Evolutionary conservation across 2,113 vertebrate genomes (phyloP).

Genomic region (Siniperca chuatsi): DNA sequence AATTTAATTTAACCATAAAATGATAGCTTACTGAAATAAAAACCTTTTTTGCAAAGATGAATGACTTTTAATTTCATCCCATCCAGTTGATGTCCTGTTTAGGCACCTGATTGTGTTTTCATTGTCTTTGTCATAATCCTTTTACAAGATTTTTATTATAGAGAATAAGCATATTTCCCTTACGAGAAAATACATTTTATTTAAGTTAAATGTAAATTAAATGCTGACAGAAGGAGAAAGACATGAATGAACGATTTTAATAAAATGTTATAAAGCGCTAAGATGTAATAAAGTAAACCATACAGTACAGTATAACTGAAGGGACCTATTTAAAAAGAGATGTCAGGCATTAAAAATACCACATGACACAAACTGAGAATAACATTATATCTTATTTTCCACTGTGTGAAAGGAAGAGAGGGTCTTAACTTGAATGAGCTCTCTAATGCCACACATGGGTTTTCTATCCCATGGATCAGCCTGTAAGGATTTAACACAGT

Average conservation of each 20-base stretch:
- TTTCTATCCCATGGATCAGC: constrained; percentile 52
- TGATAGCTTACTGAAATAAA: neutral
- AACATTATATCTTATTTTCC: constrained; percentile 41
- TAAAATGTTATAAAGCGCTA: neutral
- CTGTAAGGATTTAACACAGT: constrained; percentile 55
- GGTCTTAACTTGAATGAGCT: constrained; percentile 54
- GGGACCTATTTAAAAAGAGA: neutral
- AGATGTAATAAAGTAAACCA: neutral
- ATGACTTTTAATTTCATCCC: neutral
- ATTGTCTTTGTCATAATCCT: neutral
- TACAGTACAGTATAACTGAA: neutral
- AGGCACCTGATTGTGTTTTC: neutral
- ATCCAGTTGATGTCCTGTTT: neutral
- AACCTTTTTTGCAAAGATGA: neutral
- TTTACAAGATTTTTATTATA: neutral
- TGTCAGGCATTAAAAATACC: constrained; percentile 13
- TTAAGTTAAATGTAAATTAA: neutral
- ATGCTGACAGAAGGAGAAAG: neutral
- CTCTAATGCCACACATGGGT: constrained; percentile 33
- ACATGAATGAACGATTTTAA: neutral
- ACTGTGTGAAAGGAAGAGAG: constrained; percentile 69
- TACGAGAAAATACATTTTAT: neutral
- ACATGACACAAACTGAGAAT: constrained; percentile 16
- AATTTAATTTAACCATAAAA: constrained; percentile 6
- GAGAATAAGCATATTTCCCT: neutral